A percentile compares a stretch with the other conserved stretches of the same genome.
Conservation (phyloP, 2,797 vertebrate species). For the Anabacerthia variegaticeps region DNA sequence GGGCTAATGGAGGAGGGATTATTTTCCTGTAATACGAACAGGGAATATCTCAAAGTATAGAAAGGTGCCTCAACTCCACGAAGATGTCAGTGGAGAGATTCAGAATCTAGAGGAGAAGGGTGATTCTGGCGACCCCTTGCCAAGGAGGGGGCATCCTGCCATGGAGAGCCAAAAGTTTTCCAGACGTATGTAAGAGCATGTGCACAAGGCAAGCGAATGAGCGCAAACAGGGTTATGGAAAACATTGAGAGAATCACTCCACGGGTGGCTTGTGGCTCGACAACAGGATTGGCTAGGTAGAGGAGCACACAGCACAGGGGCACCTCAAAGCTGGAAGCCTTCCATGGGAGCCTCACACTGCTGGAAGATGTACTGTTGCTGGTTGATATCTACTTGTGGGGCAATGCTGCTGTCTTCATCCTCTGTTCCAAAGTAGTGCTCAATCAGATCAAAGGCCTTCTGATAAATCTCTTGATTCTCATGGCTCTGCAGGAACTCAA, state of each 20-base stretch:
- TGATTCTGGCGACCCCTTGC: slow-evolving; percentile 71
- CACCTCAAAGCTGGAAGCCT: slow-evolving; percentile 94
- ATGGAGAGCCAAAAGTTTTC: slow-evolving; percentile 79
- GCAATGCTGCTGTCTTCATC: slow-evolving; percentile 94
- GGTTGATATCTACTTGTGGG: slow-evolving; percentile 92
- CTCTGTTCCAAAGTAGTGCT: slow-evolving; percentile 96
- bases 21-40: slow-evolving; percentile 62
- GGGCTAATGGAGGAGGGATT: slow-evolving; percentile 61
- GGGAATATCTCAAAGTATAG: slow-evolving; percentile 65
- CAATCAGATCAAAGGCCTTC: slow-evolving; percentile 97
- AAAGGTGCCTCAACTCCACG: slow-evolving; percentile 67
- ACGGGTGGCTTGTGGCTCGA: slow-evolving; percentile 77
- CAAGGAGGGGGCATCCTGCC: slow-evolving; percentile 74
- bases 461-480: slow-evolving; percentile 99
- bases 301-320: slow-evolving; percentile 64
- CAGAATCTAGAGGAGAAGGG: slow-evolving; percentile 74
- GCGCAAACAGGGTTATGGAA: slow-evolving; percentile 81
- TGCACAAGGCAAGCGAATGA: slow-evolving; percentile 83
- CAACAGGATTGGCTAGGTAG: slow-evolving; percentile 73
- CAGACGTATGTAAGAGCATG: slow-evolving; percentile 80
- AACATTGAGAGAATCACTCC: slow-evolving; percentile 80
- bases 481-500: slow-evolving; percentile 96
- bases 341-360: slow-evolving; percentile 98
- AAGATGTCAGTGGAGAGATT: slow-evolving; percentile 67
- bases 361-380: slow-evolving; percentile 99